Evolutionary conservation across 2,797 vertebrate species (phyloP), one percentile per base, ranked within the genome.

Genomic region (Myoxocephalus aenaeus): DNA sequence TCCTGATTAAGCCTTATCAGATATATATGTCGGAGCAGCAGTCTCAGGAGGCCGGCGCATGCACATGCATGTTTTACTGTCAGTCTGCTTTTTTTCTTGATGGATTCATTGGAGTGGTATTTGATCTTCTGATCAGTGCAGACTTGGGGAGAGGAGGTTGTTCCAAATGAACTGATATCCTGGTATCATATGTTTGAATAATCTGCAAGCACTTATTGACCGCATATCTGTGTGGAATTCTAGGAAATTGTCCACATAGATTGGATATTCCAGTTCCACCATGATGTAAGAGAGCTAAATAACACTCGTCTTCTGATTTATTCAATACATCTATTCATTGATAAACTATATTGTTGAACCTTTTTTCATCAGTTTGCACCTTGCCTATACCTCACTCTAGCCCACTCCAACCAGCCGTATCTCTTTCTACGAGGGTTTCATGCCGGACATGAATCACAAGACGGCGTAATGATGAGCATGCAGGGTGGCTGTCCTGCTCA

Each of bases 1-100:
- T 90, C 91, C 91, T 92, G 90, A 93, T 92, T 89, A 92, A 92
- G 90, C 86, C 84, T 90, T 91, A 92, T 92, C 92, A 91, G 92
- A 92, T 91, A 83, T 87, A 85, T 86, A 80, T 88, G 85, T 86
- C 59, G 74, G 81, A 86, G 85, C 85, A 73, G 76, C 67, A 81
- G 85, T 92, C 89, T 90, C 87, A 50, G 85, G 86, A 87, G 90
- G 89, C 67, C 77, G 80, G 75, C 56, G 51, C 84, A 88, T 84
- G 83, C 88, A 91, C 83, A 71, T 86, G 79, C 81, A 77, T 83
- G 88, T 87, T 85, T 83, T 85, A 77, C 75, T 65, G 75, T 83
- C 77, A 67, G 86, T 17, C 22, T 75, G 51, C 70, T 81, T 77
- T 81, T 25, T 63, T 70, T 70, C 40, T 69, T 72, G 71, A 81